Evolutionary conservation across 1,140 invertebrate species (phyloP).

Genomic region (Elymnias hypermnestra): DNA sequence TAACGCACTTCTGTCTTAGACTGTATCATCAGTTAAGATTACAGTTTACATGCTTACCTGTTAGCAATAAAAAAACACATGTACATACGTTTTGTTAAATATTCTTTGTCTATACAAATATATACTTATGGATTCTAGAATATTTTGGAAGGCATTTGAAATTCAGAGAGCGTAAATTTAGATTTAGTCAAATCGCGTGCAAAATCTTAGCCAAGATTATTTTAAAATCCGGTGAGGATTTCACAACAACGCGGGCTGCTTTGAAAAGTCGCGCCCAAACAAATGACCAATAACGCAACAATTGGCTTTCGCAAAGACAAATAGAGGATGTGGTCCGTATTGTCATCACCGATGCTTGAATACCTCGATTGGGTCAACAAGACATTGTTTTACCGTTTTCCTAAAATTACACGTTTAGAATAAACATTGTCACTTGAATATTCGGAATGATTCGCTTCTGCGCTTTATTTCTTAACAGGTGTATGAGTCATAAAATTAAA

Average conservation of each 20-base stretch:
- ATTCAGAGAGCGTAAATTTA: too few relatives aligned
- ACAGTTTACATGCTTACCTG: too few relatives aligned
- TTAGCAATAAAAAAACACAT: too few relatives aligned
- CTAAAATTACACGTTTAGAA: constrained; percentile 44
- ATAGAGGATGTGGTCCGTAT: constrained; percentile 61
- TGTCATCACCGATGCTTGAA: constrained; percentile 42
- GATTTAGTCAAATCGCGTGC: constrained; percentile 9
- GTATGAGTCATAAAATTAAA: too few relatives aligned
- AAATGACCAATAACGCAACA: constrained; percentile 52
- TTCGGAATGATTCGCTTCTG: too few relatives aligned
- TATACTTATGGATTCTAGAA: too few relatives aligned
- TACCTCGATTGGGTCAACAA: constrained; percentile 38
- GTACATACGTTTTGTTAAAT: too few relatives aligned
- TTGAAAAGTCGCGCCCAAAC: constrained; percentile 54
- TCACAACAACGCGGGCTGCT: constrained; percentile 39
- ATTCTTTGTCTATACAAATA: too few relatives aligned
- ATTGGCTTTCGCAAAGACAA: constrained; percentile 61
- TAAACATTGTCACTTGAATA: constrained; percentile 17
- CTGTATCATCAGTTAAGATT: too few relatives aligned
- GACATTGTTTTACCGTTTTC: constrained; percentile 42
- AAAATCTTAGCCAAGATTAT: constrained; percentile 14
- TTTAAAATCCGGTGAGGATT: constrained; percentile 24
- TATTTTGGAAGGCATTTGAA: too few relatives aligned
- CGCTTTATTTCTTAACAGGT: too few relatives aligned
- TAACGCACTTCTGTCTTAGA: too few relatives aligned